These are phyloP conservation scores for Zophobas morio DNA, from an alignment of 1,140 invertebrate species.

Conservation along the genomic window DNA sequence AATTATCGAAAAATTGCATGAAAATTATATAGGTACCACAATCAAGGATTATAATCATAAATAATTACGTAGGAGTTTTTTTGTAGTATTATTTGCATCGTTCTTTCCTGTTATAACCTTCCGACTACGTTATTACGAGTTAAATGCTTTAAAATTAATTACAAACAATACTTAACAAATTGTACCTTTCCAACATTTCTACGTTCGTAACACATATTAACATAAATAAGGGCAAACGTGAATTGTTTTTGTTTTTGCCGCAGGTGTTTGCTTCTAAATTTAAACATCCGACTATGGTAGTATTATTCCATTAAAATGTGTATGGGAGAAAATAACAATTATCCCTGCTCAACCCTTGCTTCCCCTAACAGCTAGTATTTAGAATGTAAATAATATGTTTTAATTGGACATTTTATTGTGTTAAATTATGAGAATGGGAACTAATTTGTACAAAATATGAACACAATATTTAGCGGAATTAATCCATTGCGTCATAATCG, in stretches of 20 bases:
- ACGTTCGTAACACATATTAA: background rate
- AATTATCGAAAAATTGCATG: constrained; percentile 37
- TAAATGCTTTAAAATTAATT: constrained; percentile 23
- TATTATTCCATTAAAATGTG: constrained; percentile 25
- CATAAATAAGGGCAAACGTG: background rate
- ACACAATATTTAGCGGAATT: no score
- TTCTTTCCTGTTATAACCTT: constrained; percentile 4
- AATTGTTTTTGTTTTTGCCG: constrained; percentile 15
- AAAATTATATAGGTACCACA: constrained; percentile 14
- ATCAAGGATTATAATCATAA: constrained; percentile 28
- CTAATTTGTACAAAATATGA: no score
- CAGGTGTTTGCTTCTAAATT: constrained; percentile 13
- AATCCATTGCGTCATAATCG: no score
- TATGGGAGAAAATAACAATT: constrained; percentile 3
- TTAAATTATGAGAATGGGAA: no score
- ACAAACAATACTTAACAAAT: background rate
- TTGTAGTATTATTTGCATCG: background rate
- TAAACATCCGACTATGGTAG: constrained; percentile 8
- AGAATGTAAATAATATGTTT: no score
- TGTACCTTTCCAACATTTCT: background rate
- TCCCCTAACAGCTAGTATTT: background rate
- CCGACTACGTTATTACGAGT: background rate
- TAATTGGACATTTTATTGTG: no score
- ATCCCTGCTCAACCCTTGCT: background rate
- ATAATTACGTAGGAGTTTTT: constrained; percentile 24